Evolutionary conservation across 2,113 vertebrate species (phyloP), one percentile per base, ranked within the genome.

Genomic region (Ceratotherium simum): DNA sequence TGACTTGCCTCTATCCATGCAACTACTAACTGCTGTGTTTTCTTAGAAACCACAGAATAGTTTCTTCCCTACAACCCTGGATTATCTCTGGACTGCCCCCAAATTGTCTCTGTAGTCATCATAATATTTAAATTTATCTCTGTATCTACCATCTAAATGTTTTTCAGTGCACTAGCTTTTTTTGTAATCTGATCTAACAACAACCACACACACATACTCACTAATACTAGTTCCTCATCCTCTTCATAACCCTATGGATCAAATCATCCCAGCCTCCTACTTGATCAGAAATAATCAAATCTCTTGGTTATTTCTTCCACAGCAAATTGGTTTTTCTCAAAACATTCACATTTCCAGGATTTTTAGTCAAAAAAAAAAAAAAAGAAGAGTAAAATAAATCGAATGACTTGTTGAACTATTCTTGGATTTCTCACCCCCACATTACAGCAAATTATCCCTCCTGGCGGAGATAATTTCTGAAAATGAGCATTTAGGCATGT

Each of bases 401-500:
- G 11, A 96, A 82, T 83, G 64, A 72, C 42, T 23, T 16, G 33
- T 39, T 97, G 82, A 93, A 78, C 69, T 67, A 31, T 16, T 96
- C 4, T 27, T 36, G 51, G 56, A 95, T 78, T 78, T 60, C 36
- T 94, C 75, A 69, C 6, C 92, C 92, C 42, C 6, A 36, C 86
- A 93, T 97, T 90, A 96, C 9, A 85, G 90, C 76, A 96, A 98
- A 98, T 96, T 96, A 96, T 98, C n/a, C 95, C 60, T 95, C 75
- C 48, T 64, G 94, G 95, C 14, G 27, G 92, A 98, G 64, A 86
- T 75, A 97, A 93, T 69, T 93, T 51, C 91, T 82, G 96, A 92
- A 97, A 0, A 95, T 96, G 87, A 97, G 80, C 95, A 84, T 90
- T 95, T 0, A 10, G 95, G 94, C 85, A 58, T 79, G 51, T 2